A percentile compares a stretch with the other conserved stretches of the same genome.
phyloP scores from a whole-genome alignment of 2,113 vertebrate genomes.

The Melanotaenia duboulayi region DNA sequence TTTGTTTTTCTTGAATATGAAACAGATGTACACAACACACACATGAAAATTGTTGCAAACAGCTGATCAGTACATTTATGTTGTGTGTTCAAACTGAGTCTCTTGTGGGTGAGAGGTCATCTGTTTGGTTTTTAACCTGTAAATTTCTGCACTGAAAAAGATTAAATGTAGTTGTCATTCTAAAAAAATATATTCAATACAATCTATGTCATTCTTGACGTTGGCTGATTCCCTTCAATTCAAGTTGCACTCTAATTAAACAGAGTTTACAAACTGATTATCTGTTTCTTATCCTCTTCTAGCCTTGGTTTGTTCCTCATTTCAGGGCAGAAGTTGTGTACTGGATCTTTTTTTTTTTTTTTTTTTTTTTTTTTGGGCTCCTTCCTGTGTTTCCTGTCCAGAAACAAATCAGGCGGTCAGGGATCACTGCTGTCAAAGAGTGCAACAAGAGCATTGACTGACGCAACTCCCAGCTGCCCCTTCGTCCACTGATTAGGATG shows the following conservation, averaged over 20 bases:
- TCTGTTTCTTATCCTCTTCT: not conserved
- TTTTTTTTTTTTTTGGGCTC: constrained; percentile 62
- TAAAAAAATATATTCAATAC: no score
- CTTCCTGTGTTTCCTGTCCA: constrained; percentile 84
- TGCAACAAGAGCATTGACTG: constrained; percentile 53
- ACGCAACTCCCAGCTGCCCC: constrained; percentile 59
- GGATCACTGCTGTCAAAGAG: constrained; percentile 71
- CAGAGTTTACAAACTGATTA: constrained; percentile 1
- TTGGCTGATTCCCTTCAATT: not conserved
- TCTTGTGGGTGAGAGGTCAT: not conserved
- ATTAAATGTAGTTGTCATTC: no score
- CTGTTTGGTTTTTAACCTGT: not conserved
- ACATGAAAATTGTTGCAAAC: not conserved
- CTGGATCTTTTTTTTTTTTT: constrained; percentile 54
- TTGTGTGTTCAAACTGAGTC: not conserved
- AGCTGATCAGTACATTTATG: constrained; percentile 2
- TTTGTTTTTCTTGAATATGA: constrained; percentile 78
- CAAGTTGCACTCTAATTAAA: constrained; percentile 4
- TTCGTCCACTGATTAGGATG: constrained; percentile 15
- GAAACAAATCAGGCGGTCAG: constrained; percentile 78
- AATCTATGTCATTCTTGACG: not conserved
- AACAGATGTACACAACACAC: constrained; percentile 41
- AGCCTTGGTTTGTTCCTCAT: constrained; percentile 68
- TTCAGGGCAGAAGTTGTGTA: constrained; percentile 68
- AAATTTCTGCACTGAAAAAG: not conserved